Evolutionary conservation across 2,113 vertebrate genomes (phyloP).

Genomic region (Eolophus roseicapilla): DNA sequence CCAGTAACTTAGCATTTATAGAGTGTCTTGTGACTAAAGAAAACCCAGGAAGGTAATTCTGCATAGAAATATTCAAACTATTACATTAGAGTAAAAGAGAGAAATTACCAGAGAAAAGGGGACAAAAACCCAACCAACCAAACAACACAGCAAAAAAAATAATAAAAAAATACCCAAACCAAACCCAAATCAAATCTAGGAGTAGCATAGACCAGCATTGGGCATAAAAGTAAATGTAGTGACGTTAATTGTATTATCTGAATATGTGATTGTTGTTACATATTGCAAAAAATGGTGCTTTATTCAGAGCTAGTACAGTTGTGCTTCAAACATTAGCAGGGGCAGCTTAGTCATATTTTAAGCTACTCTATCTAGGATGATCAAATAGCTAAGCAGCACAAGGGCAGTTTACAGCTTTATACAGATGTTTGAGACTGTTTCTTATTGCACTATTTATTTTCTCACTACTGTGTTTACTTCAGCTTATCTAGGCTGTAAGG

Average conservation of each 20-base stretch:
- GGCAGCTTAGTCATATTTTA: background rate
- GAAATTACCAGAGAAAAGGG: background rate
- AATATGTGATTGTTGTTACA: rapidly evolving
- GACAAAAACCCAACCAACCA: rapidly evolving
- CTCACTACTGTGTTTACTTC: background rate
- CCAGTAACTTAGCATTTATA: background rate
- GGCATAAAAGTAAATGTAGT: background rate
- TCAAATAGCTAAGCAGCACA: background rate
- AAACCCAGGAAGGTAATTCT: background rate
- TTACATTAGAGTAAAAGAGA: background rate
- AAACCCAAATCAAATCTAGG: rapidly evolving
- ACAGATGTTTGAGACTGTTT: background rate
- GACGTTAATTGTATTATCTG: background rate
- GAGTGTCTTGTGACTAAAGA: background rate
- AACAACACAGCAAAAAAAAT: background rate
- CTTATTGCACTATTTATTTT: background rate
- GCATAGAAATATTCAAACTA: background rate
- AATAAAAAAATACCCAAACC: no score
- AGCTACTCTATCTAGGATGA: background rate
- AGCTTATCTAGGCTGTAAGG: background rate
- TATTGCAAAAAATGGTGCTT: background rate
- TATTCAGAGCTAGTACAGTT: background rate
- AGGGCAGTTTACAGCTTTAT: background rate
- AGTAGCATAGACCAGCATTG: background rate
- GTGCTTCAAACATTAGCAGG: background rate